phyloP scores from a whole-genome alignment of 35 echinoderm and acorn worm species.

The Nesometra sesokonis region DNA sequence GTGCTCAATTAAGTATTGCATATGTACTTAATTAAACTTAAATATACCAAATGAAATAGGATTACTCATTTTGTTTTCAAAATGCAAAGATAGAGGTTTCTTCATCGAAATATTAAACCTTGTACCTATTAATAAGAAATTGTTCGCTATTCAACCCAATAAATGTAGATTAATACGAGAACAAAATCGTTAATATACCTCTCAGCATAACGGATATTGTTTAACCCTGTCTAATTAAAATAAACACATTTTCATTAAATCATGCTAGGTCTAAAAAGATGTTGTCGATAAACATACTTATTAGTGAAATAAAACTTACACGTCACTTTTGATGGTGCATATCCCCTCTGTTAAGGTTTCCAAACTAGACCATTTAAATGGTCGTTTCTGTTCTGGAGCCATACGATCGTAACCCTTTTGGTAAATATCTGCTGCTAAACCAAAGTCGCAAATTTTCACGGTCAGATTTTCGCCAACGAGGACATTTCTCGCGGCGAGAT shows the following conservation, averaged over 20 bases:
- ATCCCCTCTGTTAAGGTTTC: conserved; percentile 36
- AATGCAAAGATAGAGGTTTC: too few relatives aligned
- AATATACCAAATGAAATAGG: too few relatives aligned
- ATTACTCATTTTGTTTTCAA: too few relatives aligned
- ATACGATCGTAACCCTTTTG: conserved; percentile 8
- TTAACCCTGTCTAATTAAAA: too few relatives aligned
- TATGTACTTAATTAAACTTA: too few relatives aligned
- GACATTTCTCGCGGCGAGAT: conserved; percentile 31
- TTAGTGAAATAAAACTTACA: conserved; percentile 10
- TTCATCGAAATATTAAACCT: too few relatives aligned
- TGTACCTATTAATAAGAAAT: too few relatives aligned
- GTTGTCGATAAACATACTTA: not conserved
- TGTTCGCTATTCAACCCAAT: too few relatives aligned
- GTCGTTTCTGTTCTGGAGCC: conserved; percentile 22
- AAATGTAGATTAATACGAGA: too few relatives aligned
- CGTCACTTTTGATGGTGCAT: conserved; percentile 31
- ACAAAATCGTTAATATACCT: too few relatives aligned
- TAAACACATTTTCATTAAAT: not conserved
- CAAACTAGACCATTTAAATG: conserved; percentile 36
- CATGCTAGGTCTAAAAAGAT: not conserved
- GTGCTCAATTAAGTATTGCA: too few relatives aligned
- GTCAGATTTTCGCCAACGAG: conserved; percentile 19
- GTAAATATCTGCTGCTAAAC: conserved; percentile 36
- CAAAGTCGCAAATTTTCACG: conserved; percentile 38
- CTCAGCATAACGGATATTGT: too few relatives aligned